Evolutionary conservation across 2,797 vertebrate species (phyloP).

Genomic region (Mastacembelus armatus): DNA sequence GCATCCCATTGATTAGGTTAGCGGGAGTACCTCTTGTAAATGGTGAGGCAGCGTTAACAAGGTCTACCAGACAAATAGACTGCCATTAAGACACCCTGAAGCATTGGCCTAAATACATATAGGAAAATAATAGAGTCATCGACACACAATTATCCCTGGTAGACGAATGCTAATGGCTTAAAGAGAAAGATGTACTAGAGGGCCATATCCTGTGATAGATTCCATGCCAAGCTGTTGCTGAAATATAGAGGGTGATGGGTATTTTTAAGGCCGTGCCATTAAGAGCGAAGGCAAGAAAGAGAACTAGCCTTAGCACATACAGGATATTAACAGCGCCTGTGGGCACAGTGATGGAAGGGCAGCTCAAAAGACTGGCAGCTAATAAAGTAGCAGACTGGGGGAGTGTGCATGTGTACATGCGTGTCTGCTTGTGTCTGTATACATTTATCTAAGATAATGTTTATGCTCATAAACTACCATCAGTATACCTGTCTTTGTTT

Average conservation of each 20-base stretch:
- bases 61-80: slow-evolving; percentile 75
- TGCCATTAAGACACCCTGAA: slow-evolving; percentile 61
- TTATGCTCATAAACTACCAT: slow-evolving; percentile 64
- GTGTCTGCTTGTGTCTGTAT: slow-evolving; percentile 35
- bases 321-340: slow-evolving; percentile 79
- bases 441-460: slow-evolving; percentile 47
- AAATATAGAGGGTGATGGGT: slow-evolving; percentile 65
- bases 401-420: slow-evolving; percentile 32
- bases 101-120: slow-evolving; percentile 66
- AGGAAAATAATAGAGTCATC: slow-evolving; percentile 61
- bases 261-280: slow-evolving; percentile 70
- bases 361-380: slow-evolving; percentile 76
- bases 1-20: slow-evolving; percentile 76
- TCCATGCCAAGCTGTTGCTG: slow-evolving; percentile 37
- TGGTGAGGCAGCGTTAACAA: slow-evolving; percentile 69
- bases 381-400: slow-evolving; percentile 69
- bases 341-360: slow-evolving; percentile 72
- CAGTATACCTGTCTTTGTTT: slow-evolving; percentile 63
- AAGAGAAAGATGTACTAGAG: slow-evolving; percentile 33
- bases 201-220: slow-evolving; percentile 62
- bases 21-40: slow-evolving; percentile 74
- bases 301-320: slow-evolving; percentile 61
- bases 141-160: slow-evolving; percentile 66
- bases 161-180: slow-evolving; percentile 68
- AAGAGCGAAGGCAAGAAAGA: slow-evolving; percentile 64